Evolutionary conservation across 2,113 vertebrate genomes (phyloP).

Genomic region (Mus musculus): GRCm39 chr2:63926501-63927000

Average conservation of each 20-base stretch:
- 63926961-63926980: slow-evolving; percentile 88
- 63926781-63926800: slow-evolving; percentile 38
- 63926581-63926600: slow-evolving; percentile 67
- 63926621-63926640: slow-evolving; percentile 84
- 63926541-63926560: neutral
- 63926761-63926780: slow-evolving; percentile 62
- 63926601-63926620: slow-evolving; percentile 78
- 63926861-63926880: slow-evolving; percentile 27
- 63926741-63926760: slow-evolving; percentile 72
- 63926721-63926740: slow-evolving; percentile 76
- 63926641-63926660: slow-evolving; percentile 63
- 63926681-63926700: slow-evolving; percentile 76
- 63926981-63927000: slow-evolving; percentile 81
- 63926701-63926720: slow-evolving; percentile 76
- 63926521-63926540: slow-evolving; percentile 76
- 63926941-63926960: slow-evolving; percentile 82
- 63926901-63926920: slow-evolving; percentile 86
- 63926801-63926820: slow-evolving; percentile 34
- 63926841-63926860: slow-evolving; percentile 67
- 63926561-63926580: slow-evolving; percentile 74
- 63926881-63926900: neutral
- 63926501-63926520: slow-evolving; percentile 81
- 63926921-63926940: slow-evolving; percentile 90
- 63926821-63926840: slow-evolving; percentile 78
- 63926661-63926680: slow-evolving; percentile 39